Evolutionary conservation across 1,140 invertebrate species (phyloP), one percentile per base, ranked within the genome.

Genomic region (Druon quercuslanigerum): DNA sequence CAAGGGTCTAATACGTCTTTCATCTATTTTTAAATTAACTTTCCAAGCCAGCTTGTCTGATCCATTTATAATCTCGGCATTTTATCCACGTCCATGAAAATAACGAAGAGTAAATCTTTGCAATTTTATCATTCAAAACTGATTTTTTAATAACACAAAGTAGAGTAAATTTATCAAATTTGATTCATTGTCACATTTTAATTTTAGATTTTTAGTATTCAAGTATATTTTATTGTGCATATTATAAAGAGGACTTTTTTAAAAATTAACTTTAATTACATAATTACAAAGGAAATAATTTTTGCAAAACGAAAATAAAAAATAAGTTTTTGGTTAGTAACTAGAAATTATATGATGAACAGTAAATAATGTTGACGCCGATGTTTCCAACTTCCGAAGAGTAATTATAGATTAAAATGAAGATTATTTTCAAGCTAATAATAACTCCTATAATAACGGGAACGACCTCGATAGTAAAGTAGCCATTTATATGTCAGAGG

Each of bases 401-500:
- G 60, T 66, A 66, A 66, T 66, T 66, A 66, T 66, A 66, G 25
- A 66, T 66, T 40, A 66, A 66, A 66, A 66, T 66, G 25, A n/a
- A 66, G 60, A 66, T 66, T n/a, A 66, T 66, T 40, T 66, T 66
- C 40, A 66, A 20, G 60, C 40, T 66, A 66, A 66, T 66, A 66
- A 66, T 66, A 66, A 66, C 60, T 66, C 16, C 25, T 66, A 66
- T 66, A 66, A 66, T 66, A 66, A 66, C 25, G 60, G 20, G 40
- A 66, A 66, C 60, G 60, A 66, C 60, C 60, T 66, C 60, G 60
- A 66, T 66, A 40, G 25, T 33, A 66, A 66, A 66, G 60, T 66
- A 66, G 60, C 60, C 60, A 66, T 66, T 66, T 40, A 66, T 66
- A 66, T 66, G 60, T 66, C 60, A 66, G 60, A 66, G 60, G 60